Conservation (phyloP, 2,113 vertebrate genomes). For the Podarcis muralis region DNA sequence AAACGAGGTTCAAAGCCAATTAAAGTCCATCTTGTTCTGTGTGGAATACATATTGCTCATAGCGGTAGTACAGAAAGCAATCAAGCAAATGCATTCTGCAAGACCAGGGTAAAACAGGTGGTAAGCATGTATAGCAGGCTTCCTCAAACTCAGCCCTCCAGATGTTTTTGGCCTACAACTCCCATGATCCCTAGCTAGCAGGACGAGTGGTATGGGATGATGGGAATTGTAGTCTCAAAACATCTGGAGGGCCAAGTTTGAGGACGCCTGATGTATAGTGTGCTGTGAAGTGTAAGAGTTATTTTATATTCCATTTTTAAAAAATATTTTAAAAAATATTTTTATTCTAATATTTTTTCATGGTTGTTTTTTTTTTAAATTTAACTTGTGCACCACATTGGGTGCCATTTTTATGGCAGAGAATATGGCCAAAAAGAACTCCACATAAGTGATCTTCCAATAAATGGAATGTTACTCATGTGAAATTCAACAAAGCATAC, state of each 20-base stretch:
- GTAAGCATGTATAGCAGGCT: slow-evolving; percentile 41
- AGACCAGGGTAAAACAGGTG: slow-evolving; percentile 19
- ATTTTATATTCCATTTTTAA: slow-evolving; percentile 65
- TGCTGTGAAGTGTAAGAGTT: slow-evolving; percentile 61
- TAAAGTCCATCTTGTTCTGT: slow-evolving; percentile 54
- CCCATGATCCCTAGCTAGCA: no score
- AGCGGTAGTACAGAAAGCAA: slow-evolving; percentile 55
- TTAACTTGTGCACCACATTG: not conserved
- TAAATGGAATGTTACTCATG: slow-evolving; percentile 11
- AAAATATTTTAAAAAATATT: slow-evolving; percentile 55
- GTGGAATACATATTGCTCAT: slow-evolving; percentile 47
- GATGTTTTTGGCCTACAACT: no score
- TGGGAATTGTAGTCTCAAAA: no score
- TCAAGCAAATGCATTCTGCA: slow-evolving; percentile 62
- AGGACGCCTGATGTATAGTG: slow-evolving; percentile 35
- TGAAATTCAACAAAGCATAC: not conserved
- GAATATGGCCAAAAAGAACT: not conserved
- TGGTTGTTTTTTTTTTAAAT: not conserved
- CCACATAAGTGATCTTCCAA: slow-evolving; percentile 36
- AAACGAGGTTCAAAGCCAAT: slow-evolving; percentile 64
- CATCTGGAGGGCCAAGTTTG: no score
- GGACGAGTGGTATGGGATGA: no score
- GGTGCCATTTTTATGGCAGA: not conserved
- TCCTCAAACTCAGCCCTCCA: no score
- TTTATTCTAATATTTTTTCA: not conserved